A percentile compares a stretch with the other conserved stretches of the same genome.
These are phyloP conservation scores for Hippolais icterina DNA, from an alignment of 2,113 vertebrate genomes.

Conservation along the genomic window DNA sequence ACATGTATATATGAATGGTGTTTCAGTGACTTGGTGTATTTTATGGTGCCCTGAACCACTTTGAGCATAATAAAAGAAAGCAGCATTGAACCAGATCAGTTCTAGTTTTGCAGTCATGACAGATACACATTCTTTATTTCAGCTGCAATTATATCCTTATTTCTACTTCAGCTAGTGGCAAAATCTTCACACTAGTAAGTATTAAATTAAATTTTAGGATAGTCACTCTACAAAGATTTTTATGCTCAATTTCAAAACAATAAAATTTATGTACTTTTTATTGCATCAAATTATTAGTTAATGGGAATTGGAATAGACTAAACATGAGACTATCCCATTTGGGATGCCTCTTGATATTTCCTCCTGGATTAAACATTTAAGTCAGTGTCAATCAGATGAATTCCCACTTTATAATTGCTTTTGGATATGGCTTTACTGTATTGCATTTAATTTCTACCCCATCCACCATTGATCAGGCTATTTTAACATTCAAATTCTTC, in stretches of 20 bases:
- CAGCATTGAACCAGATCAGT: neutral
- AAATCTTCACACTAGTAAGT: neutral
- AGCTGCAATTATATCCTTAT: neutral
- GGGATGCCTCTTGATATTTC: neutral
- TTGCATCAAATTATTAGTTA: neutral
- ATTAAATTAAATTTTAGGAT: neutral
- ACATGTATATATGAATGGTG: fast-evolving
- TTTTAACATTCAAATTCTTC: neutral
- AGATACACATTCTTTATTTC: neutral
- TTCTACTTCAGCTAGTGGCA: neutral
- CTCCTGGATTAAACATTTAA: neutral
- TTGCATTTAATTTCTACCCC: neutral
- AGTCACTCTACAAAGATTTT: neutral
- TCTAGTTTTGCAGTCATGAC: neutral
- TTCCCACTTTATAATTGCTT: neutral
- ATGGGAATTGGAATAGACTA: neutral
- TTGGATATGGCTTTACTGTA: neutral
- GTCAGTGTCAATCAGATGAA: neutral
- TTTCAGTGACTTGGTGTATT: neutral
- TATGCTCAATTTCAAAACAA: neutral
- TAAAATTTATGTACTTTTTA: neutral
- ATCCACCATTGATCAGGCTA: neutral
- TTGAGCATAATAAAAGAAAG: neutral
- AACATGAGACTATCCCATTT: neutral
- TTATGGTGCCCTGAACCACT: neutral